These are phyloP conservation scores for Trogon surrucura DNA, from an alignment of 2,113 vertebrate species.

Conservation along the genomic window DNA sequence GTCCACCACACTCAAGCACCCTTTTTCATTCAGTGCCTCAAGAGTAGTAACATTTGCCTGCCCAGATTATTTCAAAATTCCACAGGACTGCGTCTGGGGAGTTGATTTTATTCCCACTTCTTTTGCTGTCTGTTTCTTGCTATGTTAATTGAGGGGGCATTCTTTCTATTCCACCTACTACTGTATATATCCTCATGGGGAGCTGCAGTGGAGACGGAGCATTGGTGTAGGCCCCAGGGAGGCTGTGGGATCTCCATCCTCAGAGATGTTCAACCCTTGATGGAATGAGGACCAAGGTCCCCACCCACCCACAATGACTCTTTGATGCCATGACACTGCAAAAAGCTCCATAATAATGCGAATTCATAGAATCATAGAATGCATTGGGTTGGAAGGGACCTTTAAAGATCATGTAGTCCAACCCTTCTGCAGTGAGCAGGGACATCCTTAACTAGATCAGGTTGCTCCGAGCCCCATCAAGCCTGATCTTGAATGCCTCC, in stretches of 20 bases:
- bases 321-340: neutral
- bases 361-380: no score
- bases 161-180: neutral
- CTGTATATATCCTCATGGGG: neutral
- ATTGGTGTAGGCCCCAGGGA: neutral
- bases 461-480: no score
- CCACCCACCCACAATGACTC: neutral
- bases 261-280: fast-evolving
- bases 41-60: neutral
- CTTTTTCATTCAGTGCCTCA: neutral
- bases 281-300: neutral
- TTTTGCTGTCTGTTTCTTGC: neutral
- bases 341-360: neutral
- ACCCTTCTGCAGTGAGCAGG: no score
- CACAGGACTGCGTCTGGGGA: neutral
- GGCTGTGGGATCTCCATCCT: neutral
- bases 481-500: no score
- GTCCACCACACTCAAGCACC: neutral
- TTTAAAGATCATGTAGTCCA: no score
- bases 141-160: neutral
- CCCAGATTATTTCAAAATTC: neutral
- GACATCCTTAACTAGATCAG: no score
- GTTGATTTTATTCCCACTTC: neutral
- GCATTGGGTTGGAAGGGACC: no score
- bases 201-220: neutral